Base-by-base conservation (phyloP, 2,888 invertebrate species). In the Lycaena phlaeas region DNA sequence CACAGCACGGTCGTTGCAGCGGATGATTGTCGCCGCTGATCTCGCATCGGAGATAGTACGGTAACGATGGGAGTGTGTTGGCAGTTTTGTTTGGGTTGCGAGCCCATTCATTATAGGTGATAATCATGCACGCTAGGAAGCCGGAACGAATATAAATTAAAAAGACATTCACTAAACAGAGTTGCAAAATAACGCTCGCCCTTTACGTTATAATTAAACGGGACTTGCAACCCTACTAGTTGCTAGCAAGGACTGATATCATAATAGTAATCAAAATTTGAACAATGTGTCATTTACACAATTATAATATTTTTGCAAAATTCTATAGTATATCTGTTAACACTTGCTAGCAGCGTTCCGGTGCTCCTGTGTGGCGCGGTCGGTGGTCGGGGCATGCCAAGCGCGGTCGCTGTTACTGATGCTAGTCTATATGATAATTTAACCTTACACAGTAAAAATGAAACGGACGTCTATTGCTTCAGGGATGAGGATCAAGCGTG, bases 11-110 rank as follows among this genome's bases (percentile, higher is more conserved):
- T 26, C 26, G 14, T 26, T 9, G 9, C 22, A 9, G 9, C 22
- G 9, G 22, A 3, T 7, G 5, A 22, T 22, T 6, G 3, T 22
- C 5, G 22, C 5, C 22, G 22, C 7, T 22, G n/a, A 6, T 36
- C 6, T 36, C 18, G 9, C 14, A 12, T 9, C 3, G n/a, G 12
- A 25, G 14, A 25, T 44, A 36, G 27, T 40, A 26, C 34, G 25
- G 14, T 25, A 38, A 41, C 9, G 38, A 45, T 42, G 50, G 44
- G 42, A 42, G 43, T 59, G 75, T 81, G 81, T 77, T 81, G 79
- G 81, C 81, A 78, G 74, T 70, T 58, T 50, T n/a, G n/a, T 34
- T 40, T 56, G 72, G 77, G 75, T 71, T 70, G 76, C 77, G 61
- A 69, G 71, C 75, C 60, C 49, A 37, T 41, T 11, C 12, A 25